Evolutionary conservation across 2,888 invertebrate species (phyloP).

Genomic region (Lasioglossum figueresi): DNA sequence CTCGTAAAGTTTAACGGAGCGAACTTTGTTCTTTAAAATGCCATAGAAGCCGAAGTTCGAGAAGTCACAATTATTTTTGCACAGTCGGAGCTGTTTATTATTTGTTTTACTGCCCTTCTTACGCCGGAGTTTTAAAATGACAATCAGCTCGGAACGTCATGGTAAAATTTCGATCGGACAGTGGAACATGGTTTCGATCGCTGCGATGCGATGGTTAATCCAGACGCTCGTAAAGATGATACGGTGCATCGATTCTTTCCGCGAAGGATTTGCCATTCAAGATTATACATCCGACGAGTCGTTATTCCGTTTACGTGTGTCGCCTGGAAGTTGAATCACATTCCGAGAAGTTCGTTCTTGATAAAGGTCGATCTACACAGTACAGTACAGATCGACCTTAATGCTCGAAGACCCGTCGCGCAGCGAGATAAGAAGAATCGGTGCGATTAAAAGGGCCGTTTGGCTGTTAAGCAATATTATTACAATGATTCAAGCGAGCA

Average conservation of each 20-base stretch:
- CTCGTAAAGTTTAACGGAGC: no score
- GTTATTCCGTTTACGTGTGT: constrained; percentile 15
- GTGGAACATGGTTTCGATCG: constrained; percentile 8
- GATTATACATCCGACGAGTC: constrained; percentile 38
- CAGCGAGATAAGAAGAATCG: background rate
- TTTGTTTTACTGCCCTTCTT: no score
- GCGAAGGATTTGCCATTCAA: constrained; percentile 26
- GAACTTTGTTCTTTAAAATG: no score
- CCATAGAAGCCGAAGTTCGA: no score
- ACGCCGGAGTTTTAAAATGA: background rate
- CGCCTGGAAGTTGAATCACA: constrained; percentile 24
- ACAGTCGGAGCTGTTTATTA: no score
- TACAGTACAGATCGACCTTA: no score
- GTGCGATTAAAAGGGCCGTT: background rate
- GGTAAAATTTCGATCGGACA: background rate
- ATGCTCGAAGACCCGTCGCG: constrained; percentile 1
- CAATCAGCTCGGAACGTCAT: background rate
- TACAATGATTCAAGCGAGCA: background rate
- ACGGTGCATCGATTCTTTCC: constrained; percentile 29
- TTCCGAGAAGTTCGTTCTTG: constrained; percentile 14
- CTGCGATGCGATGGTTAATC: constrained; percentile 8
- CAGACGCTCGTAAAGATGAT: constrained; percentile 52
- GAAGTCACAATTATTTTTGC: no score
- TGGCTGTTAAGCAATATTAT: background rate
- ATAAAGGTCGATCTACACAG: no score